Evolutionary conservation across 2,888 invertebrate species (phyloP).

Genomic region (Strigamia transsilvanica): DNA sequence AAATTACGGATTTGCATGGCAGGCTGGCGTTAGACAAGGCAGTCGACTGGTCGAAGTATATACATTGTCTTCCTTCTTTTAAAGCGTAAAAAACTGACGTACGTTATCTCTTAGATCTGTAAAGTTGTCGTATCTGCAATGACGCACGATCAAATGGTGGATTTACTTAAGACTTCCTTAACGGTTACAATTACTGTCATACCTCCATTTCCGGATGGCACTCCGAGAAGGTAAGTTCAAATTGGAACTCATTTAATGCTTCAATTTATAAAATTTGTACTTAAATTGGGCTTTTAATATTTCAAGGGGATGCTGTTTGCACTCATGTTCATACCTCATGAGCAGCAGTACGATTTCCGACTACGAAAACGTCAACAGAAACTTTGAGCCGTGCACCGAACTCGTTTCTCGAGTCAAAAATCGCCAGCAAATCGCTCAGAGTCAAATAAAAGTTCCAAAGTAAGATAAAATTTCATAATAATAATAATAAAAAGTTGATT

Average conservation of each 20-base stretch:
- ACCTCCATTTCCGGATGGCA: conserved; percentile 76
- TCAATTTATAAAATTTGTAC: neutral
- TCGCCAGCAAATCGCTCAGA: conserved; percentile 61
- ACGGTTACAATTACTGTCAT: conserved; percentile 85
- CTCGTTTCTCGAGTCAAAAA: conserved; percentile 29
- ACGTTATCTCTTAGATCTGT: conserved; percentile 71
- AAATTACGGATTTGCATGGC: conserved; percentile 67
- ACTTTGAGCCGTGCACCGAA: conserved; percentile 4
- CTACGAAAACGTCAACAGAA: conserved; percentile 73
- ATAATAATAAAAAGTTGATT: too few relatives aligned
- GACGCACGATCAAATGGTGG: conserved; percentile 91
- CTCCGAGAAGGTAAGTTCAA: conserved; percentile 70
- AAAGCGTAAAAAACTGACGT: neutral
- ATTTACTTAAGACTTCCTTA: conserved; percentile 86
- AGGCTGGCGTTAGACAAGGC: conserved; percentile 86
- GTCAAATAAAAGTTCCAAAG: conserved; percentile 51
- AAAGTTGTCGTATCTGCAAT: conserved; percentile 88
- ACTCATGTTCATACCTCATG: conserved; percentile 73
- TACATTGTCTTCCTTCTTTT: neutral
- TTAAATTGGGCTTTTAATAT: neutral
- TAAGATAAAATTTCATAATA: neutral
- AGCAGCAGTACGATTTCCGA: conserved; percentile 71
- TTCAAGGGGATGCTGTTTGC: conserved; percentile 71
- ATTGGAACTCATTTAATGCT: neutral
- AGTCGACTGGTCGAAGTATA: conserved; percentile 82